phyloP scores from a whole-genome alignment of 1,140 invertebrate species.

The Cherax quadricarinatus region DNA sequence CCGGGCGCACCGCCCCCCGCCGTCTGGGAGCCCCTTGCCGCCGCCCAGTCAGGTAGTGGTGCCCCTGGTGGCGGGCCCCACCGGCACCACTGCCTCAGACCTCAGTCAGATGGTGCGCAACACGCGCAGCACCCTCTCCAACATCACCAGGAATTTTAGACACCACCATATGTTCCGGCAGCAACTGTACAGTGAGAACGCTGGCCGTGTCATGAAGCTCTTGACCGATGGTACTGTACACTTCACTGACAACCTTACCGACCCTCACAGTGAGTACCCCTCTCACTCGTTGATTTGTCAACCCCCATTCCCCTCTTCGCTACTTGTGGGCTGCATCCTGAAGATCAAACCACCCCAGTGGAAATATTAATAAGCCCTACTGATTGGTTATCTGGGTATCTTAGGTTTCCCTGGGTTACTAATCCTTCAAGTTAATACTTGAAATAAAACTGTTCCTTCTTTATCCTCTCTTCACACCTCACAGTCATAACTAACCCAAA shows the following conservation, averaged over 20 bases:
- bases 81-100: slow-evolving; percentile 41
- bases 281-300: not conserved
- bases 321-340: not conserved
- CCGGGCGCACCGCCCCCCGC: slow-evolving; percentile 46
- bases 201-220: slow-evolving; percentile 49
- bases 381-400: no score
- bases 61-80: slow-evolving; percentile 20
- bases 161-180: slow-evolving; percentile 57
- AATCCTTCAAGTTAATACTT: no score
- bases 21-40: not conserved
- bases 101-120: slow-evolving; percentile 33
- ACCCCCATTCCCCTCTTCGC: not conserved
- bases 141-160: slow-evolving; percentile 56
- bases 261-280: slow-evolving; percentile 62
- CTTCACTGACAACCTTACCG: slow-evolving; percentile 40
- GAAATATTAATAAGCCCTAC: no score
- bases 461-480: no score
- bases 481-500: no score
- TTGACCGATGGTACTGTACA: slow-evolving; percentile 52
- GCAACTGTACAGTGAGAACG: slow-evolving; percentile 60
- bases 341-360: no score
- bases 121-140: slow-evolving; percentile 49
- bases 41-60: slow-evolving; percentile 9
- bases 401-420: no score
- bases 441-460: no score